Evolutionary conservation across 2,888 invertebrate species (phyloP), one percentile per base, ranked within the genome.

Genomic region (Baccha elongata): DNA sequence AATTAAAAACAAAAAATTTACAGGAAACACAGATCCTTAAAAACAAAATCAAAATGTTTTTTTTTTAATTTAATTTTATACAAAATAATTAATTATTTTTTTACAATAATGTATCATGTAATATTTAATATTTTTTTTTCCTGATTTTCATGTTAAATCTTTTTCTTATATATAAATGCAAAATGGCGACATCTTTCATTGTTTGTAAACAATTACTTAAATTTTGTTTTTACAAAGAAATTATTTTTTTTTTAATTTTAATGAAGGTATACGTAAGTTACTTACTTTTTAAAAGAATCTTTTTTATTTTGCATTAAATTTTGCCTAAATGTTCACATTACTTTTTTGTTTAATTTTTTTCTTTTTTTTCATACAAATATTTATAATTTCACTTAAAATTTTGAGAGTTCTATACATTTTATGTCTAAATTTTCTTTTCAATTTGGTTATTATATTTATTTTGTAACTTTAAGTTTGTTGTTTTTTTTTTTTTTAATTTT

Each of bases 121-220:
- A 62, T 67, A 76, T 68, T 60, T 10, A 60, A 72, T 69, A 69
- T 50, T 68, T 62, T 13, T 37, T 52, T n/a, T 58, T 74, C 55
- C 64, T 64, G 55, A 64, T 32, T 52, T 69, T 67, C 67, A 19
- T 21, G 35, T 67, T 8, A 55, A 46, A 46, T 46, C 19, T 40
- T 42, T 46, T 60, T 52, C 68, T 65, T 78, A 60, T 75, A 67
- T 69, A 84, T 80, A 80, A 88, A 88, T 88, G 89, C 89, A 89
- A 89, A 89, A 89, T 89, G 89, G 89, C 89, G 89, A 89, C 89
- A 89, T 88, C 86, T 87, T 58, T 87, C 87, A 84, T 85, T 86
- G 74, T 81, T 73, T 42, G 71, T 81, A 73, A 73, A 76, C 83
- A 76, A 85, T 83, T 83, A 85, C 75, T 83, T 84, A 58, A 53